phyloP scores from a whole-genome alignment of 2,888 invertebrate genomes.

The Alviniconcha strummeri region DNA sequence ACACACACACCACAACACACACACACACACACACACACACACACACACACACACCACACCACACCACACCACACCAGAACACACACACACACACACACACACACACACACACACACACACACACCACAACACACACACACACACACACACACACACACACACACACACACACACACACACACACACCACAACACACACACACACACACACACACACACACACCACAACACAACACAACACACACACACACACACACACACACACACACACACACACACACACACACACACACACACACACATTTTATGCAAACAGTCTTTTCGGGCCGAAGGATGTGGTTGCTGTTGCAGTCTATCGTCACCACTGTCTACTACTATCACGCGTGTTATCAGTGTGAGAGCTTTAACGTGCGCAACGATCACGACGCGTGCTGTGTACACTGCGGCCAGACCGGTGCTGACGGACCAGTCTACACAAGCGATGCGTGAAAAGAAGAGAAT shows the following conservation, averaged over 20 bases:
- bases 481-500: no score
- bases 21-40: neutral
- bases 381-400: neutral
- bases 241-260: neutral
- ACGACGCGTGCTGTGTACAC: no score
- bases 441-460: no score
- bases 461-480: no score
- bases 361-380: neutral
- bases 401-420: no score
- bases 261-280: neutral
- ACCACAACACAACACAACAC: neutral
- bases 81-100: slow-evolving; percentile 1
- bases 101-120: neutral
- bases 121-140: neutral
- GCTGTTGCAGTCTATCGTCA: no score
- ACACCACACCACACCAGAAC: neutral
- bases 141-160: neutral
- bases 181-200: neutral
- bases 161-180: neutral
- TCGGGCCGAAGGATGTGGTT: no score
- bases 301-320: neutral
- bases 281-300: neutral
- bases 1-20: neutral
- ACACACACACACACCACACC: neutral
- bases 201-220: neutral